phyloP scores from a whole-genome alignment of 2,888 invertebrate genomes.

The Archips xylosteana region DNA sequence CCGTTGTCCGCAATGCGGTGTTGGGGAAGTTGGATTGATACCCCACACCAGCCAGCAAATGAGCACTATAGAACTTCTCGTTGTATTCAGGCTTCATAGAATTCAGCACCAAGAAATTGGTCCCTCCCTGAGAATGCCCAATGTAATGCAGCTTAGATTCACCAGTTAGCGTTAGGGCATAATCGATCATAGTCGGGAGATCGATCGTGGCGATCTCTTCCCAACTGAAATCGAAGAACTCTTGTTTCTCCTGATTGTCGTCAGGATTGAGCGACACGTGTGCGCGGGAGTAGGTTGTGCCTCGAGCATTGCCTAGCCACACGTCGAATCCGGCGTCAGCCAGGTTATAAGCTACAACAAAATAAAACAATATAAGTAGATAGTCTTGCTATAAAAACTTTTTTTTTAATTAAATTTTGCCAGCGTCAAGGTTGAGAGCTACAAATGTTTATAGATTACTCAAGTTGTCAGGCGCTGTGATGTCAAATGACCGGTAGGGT shows the following conservation, averaged over 20 bases:
- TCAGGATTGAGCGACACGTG: slow-evolving; percentile 44
- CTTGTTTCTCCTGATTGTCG: slow-evolving; percentile 12
- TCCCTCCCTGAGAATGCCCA: slow-evolving; percentile 51
- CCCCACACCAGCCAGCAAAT: slow-evolving; percentile 49
- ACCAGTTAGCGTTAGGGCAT: slow-evolving; percentile 44
- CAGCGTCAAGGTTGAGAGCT: too few species aligned
- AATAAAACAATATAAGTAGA: too few species aligned
- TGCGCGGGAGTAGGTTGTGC: slow-evolving; percentile 84
- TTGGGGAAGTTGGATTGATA: slow-evolving; percentile 46
- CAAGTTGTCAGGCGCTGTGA: too few species aligned
- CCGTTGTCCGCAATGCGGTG: slow-evolving; percentile 12
- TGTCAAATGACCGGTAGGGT: too few species aligned
- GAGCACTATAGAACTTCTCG: slow-evolving; percentile 45
- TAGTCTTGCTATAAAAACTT: too few species aligned
- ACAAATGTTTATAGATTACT: too few species aligned
- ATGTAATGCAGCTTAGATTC: slow-evolving; percentile 48
- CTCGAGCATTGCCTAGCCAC: slow-evolving; percentile 90
- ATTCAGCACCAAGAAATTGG: slow-evolving; percentile 45
- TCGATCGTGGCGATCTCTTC: slow-evolving; percentile 50
- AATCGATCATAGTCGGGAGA: slow-evolving; percentile 46
- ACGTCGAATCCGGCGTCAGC: slow-evolving; percentile 87
- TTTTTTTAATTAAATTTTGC: too few species aligned
- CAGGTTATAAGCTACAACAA: slow-evolving; percentile 59
- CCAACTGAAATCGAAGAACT: slow-evolving; percentile 52
- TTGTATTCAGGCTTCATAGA: slow-evolving; percentile 47